A percentile compares a stretch with the other conserved stretches of the same genome.
phyloP scores from a whole-genome alignment of 2,797 vertebrate species.

The Trachurus trachurus region DNA sequence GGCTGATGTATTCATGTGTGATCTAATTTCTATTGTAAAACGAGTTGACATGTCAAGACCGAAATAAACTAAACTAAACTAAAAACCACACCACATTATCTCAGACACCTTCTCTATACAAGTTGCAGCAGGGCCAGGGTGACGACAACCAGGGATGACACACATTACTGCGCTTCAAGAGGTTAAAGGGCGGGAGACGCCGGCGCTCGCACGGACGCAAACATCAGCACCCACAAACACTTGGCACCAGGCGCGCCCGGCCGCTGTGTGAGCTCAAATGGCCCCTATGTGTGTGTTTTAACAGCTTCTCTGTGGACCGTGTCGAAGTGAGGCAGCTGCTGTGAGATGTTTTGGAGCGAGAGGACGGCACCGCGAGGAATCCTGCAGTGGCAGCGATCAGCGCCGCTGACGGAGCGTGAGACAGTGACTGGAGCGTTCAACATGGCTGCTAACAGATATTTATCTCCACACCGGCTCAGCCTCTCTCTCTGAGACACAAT shows the following conservation, averaged over 20 bases:
- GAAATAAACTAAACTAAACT: no score
- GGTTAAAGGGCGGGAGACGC: conserved; percentile 38
- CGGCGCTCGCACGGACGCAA: conserved; percentile 29
- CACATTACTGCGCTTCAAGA: conserved; percentile 24
- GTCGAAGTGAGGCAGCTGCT: conserved; percentile 65
- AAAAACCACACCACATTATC: conserved; percentile 47
- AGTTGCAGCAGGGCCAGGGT: not conserved
- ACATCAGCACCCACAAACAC: conserved; percentile 52
- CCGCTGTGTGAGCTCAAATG: conserved; percentile 49
- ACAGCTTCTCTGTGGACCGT: conserved; percentile 46
- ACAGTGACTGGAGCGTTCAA: conserved; percentile 44
- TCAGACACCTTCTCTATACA: conserved; percentile 32
- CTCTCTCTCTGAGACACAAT: conserved; percentile 8
- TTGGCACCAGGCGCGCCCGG: conserved; percentile 51
- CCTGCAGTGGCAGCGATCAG: conserved; percentile 15
- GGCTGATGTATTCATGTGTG: no score
- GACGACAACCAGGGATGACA: conserved; percentile 42
- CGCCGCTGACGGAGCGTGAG: conserved; percentile 28
- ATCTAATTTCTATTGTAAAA: no score
- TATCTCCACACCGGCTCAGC: conserved; percentile 14
- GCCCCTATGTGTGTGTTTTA: conserved; percentile 56
- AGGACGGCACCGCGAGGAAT: conserved; percentile 37
- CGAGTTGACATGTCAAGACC: no score
- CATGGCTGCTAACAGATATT: conserved; percentile 33
- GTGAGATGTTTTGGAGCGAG: conserved; percentile 51